A percentile compares a stretch with the other conserved stretches of the same genome.
These are phyloP conservation scores for Diaperis boleti DNA, from an alignment of 2,888 invertebrate species.

Conservation along the genomic window DNA sequence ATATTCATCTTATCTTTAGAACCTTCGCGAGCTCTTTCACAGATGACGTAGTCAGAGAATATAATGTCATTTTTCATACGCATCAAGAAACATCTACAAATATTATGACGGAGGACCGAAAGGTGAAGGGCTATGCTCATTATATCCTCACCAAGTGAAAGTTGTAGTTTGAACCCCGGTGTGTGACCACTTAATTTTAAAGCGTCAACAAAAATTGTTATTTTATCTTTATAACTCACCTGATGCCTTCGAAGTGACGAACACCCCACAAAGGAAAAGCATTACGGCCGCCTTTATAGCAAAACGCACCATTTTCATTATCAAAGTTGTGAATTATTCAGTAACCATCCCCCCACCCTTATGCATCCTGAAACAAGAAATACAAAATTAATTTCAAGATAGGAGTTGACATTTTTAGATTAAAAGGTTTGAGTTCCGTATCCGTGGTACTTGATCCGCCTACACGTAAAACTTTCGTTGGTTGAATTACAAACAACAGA, in stretches of 20 bases:
- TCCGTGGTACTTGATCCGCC: no score
- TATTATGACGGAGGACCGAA: background rate
- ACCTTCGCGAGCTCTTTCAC: no score
- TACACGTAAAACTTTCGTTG: no score
- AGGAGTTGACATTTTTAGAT: background rate
- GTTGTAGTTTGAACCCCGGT: background rate
- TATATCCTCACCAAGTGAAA: constrained; percentile 11
- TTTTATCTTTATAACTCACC: constrained; percentile 46
- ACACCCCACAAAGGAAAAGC: constrained; percentile 53
- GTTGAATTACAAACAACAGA: background rate
- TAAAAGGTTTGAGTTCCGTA: background rate
- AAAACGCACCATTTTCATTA: constrained; percentile 54
- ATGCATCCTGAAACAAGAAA: constrained; percentile 54
- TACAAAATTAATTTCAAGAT: constrained; percentile 27
- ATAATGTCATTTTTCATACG: no score
- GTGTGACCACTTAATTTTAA: constrained; percentile 5
- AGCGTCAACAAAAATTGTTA: constrained; percentile 15
- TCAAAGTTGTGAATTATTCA: constrained; percentile 48
- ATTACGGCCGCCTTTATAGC: constrained; percentile 54
- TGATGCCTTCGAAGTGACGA: constrained; percentile 52
- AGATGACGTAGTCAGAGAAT: no score
- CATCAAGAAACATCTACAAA: background rate
- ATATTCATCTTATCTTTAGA: no score
- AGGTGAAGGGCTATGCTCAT: background rate
- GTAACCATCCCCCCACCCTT: constrained; percentile 52